Base-by-base conservation (phyloP, 2,113 vertebrate genomes). In the Salvelinus alpinus region DNA sequence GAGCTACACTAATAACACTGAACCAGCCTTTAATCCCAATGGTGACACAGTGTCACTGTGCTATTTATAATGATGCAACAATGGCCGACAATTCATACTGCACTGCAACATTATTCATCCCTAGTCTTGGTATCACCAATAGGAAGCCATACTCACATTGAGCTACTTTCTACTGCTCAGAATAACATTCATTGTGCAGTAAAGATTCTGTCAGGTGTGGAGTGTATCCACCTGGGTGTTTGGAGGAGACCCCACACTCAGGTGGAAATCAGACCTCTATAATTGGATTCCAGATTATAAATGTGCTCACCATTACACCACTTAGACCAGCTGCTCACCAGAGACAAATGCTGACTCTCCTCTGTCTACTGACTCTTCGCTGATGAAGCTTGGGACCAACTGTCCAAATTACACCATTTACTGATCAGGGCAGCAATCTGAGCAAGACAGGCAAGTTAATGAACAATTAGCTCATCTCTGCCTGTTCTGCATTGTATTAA, bases 391-490 rank as follows among this genome's bases (percentile, higher is more conserved):
- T 4, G 3, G 14, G 47, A 18, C 13, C 18, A 11, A n/a, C 70
- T 54, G 70, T 54, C n/a, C 12, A 27, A 71, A 54, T 29, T 25
- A 29, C 9, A 51, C 70, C 4, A 71, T 54, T 57, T 54, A 71
- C 48, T 54, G 70, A 71, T 27, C 44, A 27, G 70, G 48, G 22
- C 48, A 27, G 70, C 70, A 71, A 54, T 71, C 47, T 71, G 18
- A 71, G 70, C 47, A 71, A 71, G 70, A 57, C 70, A 51, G 25
- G 25, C 47, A 25, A 71, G n/a, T 48, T 71, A 71, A 71, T 57
- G 51, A 71, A 71, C 70, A 54, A 57, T 71, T 54, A 71, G 47
- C 22, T 71, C 70, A 71, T 71, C 70, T 54, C 27, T 16, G 70
- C 22, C 44, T 71, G 70, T 24, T 54, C 27, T 54, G 47, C 6